Conservation (phyloP, 2,888 invertebrate species). For the Camptogramma bilineatum region DNA sequence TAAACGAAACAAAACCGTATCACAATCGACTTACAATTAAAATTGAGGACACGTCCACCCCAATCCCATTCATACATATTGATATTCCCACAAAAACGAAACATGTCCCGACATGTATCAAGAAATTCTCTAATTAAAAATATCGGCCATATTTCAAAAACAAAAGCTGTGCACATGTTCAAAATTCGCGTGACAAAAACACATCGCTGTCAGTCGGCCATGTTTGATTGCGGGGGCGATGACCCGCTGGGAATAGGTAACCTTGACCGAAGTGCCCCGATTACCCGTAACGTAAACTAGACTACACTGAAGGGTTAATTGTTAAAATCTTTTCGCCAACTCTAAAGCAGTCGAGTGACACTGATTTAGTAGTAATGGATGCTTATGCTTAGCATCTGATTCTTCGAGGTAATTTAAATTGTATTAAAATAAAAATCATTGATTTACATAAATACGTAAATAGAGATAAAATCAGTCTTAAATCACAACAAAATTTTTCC, state of each 20-base stretch:
- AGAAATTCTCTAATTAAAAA: slow-evolving; percentile 49
- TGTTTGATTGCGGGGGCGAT: slow-evolving; percentile 54
- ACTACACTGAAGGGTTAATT: slow-evolving; percentile 19
- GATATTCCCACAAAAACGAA: slow-evolving; percentile 34
- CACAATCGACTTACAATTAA: slow-evolving; percentile 22
- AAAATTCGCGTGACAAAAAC: slow-evolving; percentile 67
- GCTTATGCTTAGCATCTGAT: too few relatives aligned
- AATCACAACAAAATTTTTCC: too few relatives aligned
- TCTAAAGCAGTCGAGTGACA: background rate
- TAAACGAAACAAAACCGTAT: slow-evolving; percentile 24
- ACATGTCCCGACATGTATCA: slow-evolving; percentile 35
- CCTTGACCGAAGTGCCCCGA: slow-evolving; percentile 73
- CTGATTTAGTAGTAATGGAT: background rate
- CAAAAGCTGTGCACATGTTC: slow-evolving; percentile 58
- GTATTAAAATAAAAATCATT: too few relatives aligned
- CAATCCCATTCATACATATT: slow-evolving; percentile 31
- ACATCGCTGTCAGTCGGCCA: slow-evolving; percentile 48
- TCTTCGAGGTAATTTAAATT: too few relatives aligned
- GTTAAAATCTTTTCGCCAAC: slow-evolving; percentile 12
- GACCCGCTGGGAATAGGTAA: slow-evolving; percentile 73
- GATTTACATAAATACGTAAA: too few relatives aligned
- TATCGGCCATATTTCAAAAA: slow-evolving; percentile 53
- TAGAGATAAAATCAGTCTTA: too few relatives aligned
- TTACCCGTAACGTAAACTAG: slow-evolving; percentile 48
- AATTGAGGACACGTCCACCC: slow-evolving; percentile 22